These are phyloP conservation scores for Drosophila asahinai DNA, from an alignment of 1,140 invertebrate genomes.

Conservation along the genomic window DNA sequence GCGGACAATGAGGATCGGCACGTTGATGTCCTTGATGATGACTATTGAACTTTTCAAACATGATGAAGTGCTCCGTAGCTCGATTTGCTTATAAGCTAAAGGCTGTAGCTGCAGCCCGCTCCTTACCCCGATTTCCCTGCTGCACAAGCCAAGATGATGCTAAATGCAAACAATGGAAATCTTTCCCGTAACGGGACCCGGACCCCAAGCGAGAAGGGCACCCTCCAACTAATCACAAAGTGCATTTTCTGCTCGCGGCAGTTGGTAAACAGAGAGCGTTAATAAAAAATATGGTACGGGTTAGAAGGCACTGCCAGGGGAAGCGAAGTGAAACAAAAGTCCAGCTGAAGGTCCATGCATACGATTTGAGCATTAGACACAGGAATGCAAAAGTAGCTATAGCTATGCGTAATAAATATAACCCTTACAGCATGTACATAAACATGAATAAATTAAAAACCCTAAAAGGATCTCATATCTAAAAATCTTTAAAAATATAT, in stretches of 20 bases:
- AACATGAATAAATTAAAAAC: no score
- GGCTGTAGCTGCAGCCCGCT: conserved; percentile 1
- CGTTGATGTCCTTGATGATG: conserved; percentile 79
- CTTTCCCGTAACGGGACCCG: conserved; percentile 39
- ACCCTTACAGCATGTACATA: background rate
- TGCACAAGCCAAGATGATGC: conserved; percentile 56
- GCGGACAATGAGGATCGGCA: conserved; percentile 63
- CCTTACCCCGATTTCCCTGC: conserved; percentile 6
- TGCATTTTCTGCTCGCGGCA: conserved; percentile 80
- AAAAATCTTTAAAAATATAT: no score
- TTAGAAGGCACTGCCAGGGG: background rate
- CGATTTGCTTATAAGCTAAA: conserved; percentile 40
- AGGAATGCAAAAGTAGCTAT: background rate
- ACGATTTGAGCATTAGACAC: conserved; percentile 64
- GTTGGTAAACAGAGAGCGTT: conserved; percentile 66
- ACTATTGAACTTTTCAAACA: conserved; percentile 81
- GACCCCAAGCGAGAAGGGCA: conserved; percentile 42
- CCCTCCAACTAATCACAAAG: conserved; percentile 82
- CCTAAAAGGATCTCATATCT: no score
- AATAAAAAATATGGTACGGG: conserved; percentile 8
- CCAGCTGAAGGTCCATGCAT: conserved; percentile 74
- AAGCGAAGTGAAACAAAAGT: conserved; percentile 66
- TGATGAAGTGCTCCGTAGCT: conserved; percentile 67
- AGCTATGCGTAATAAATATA: no score
- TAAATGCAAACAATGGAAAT: conserved; percentile 58